Evolutionary conservation across 2,888 invertebrate genomes (phyloP).

Genomic region (Volucella zonaria): DNA sequence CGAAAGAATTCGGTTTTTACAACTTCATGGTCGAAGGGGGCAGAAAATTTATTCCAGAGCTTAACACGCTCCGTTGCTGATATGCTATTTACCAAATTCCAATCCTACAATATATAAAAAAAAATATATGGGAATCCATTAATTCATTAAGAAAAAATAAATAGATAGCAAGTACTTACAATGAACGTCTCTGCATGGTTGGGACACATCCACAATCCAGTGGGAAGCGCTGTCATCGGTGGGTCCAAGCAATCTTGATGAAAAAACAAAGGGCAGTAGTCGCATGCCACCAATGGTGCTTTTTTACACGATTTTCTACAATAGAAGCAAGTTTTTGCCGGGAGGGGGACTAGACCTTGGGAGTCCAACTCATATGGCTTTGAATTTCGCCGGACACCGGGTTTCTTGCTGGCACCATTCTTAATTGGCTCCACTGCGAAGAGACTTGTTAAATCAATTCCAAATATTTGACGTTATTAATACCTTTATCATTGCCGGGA

Average conservation of each 20-base stretch:
- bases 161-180: slow-evolving; percentile 83
- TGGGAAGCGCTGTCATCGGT: slow-evolving; percentile 93
- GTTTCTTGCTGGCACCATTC: slow-evolving; percentile 78
- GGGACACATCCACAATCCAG: slow-evolving; percentile 98
- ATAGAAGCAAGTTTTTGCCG: slow-evolving; percentile 92
- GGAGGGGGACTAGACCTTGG: slow-evolving; percentile 88
- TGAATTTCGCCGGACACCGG: slow-evolving; percentile 78
- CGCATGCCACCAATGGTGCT: slow-evolving; percentile 94
- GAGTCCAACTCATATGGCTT: slow-evolving; percentile 84
- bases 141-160: not conserved
- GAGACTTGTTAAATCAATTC: not conserved
- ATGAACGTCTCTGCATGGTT: slow-evolving; percentile 96
- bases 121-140: not conserved
- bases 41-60: slow-evolving; percentile 93
- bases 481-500: slow-evolving; percentile 92
- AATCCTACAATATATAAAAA: slow-evolving; percentile 85
- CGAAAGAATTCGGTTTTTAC: slow-evolving; percentile 94
- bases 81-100: slow-evolving; percentile 90
- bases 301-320: slow-evolving; percentile 92
- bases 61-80: slow-evolving; percentile 94
- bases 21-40: slow-evolving; percentile 92
- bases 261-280: slow-evolving; percentile 94
- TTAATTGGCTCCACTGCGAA: slow-evolving; percentile 78
- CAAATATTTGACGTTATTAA: not conserved
- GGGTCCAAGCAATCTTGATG: slow-evolving; percentile 98